Conservation (phyloP, 2,113 vertebrate species). For the Rhinichthys klamathensis region DNA sequence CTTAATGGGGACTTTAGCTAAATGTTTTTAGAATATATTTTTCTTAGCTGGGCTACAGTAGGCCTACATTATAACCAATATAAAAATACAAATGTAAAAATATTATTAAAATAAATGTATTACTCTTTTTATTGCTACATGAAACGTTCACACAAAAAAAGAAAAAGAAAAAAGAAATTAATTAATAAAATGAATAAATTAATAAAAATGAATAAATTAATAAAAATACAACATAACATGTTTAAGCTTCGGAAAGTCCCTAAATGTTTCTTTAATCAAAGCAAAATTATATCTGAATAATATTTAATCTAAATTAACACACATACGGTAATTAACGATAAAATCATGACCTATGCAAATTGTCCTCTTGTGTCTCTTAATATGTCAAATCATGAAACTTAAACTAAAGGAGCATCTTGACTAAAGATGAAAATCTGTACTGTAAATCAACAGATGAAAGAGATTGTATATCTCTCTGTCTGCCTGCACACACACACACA, state of each 20-base stretch:
- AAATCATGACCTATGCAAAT: not conserved
- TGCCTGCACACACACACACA: not conserved
- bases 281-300: not conserved
- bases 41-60: not conserved
- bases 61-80: not conserved
- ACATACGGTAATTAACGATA: not conserved
- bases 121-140: not conserved
- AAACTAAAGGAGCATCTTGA: not conserved
- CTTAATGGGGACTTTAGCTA: too few species aligned
- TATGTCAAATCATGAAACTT: not conserved
- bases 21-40: too few species aligned
- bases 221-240: not conserved
- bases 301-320: not conserved
- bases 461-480: conserved; percentile 25
- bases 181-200: not conserved
- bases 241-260: not conserved
- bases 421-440: not conserved
- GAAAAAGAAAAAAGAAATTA: not conserved
- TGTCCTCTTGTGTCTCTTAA: not conserved
- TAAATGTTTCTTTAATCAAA: not conserved
- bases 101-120: not conserved
- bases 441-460: not conserved
- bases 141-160: not conserved
- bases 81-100: not conserved
- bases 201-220: not conserved